Conservation (phyloP, 1,140 invertebrate genomes). For the Caenorhabditis brenneri region DNA sequence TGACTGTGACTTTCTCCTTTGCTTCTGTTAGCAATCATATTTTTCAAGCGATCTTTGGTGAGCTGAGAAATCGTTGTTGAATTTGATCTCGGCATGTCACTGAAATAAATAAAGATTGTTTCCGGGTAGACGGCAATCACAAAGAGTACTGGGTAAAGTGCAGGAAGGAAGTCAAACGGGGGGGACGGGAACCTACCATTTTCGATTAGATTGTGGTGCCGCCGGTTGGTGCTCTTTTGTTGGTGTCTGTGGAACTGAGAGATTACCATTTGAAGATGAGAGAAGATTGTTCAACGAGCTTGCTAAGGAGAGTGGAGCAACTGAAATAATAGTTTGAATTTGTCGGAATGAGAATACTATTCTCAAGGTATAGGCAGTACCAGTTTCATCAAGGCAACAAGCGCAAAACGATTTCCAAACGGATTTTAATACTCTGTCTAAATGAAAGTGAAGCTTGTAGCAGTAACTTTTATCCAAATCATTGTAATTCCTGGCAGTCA, state of each 20-base stretch:
- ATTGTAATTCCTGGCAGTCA: no score
- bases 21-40: conserved; percentile 44
- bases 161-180: not conserved
- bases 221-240: conserved; percentile 31
- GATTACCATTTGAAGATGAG: conserved; percentile 1
- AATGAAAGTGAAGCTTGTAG: no score
- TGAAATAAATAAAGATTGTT: not conserved
- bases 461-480: no score
- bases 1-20: conserved; percentile 43
- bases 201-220: not conserved
- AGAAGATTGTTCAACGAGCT: conserved; percentile 8
- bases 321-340: not conserved
- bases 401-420: no score
- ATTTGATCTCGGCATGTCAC: not conserved
- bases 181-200: conserved; percentile 16
- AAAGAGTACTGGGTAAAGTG: no score
- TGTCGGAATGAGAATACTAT: no score
- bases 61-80: conserved; percentile 25
- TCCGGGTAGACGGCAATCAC: not conserved
- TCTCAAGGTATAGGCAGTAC: no score
- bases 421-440: no score
- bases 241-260: conserved; percentile 2
- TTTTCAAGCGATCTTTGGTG: conserved; percentile 42
- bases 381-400: no score
- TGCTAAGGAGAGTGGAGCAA: not conserved